A percentile compares a stretch with the other conserved stretches of the same genome.
Conservation (phyloP, 1,140 invertebrate genomes). For the Campoletis sonorensis region DNA sequence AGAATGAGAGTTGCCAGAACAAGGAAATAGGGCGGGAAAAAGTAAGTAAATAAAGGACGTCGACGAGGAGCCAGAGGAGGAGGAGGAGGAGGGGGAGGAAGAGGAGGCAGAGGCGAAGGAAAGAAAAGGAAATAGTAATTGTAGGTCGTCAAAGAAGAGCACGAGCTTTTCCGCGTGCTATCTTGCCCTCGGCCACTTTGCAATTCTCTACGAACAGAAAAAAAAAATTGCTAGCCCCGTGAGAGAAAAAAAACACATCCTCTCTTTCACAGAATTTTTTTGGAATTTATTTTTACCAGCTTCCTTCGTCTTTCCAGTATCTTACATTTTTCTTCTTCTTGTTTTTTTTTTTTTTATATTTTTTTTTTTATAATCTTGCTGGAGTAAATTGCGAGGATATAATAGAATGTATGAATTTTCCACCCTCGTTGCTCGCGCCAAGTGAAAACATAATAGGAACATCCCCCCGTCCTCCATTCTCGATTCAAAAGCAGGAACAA, state of each 20-base stretch:
- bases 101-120: not conserved
- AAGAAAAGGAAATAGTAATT: conserved; percentile 30
- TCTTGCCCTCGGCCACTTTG: conserved; percentile 35
- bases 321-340: not conserved
- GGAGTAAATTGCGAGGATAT: conserved; percentile 28
- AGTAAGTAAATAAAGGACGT: conserved; percentile 20
- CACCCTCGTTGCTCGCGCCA: conserved; percentile 1
- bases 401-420: conserved; percentile 18
- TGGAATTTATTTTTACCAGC: not conserved
- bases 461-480: not conserved
- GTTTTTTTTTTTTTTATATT: conserved; percentile 12
- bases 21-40: conserved; percentile 7
- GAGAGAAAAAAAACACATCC: conserved; percentile 28
- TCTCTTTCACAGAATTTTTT: conserved; percentile 37
- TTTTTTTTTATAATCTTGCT: conserved; percentile 1
- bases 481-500: not conserved
- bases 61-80: not conserved
- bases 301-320: conserved; percentile 18
- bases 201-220: not conserved
- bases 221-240: not conserved
- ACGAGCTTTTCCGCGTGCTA: not conserved
- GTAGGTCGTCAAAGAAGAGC: conserved; percentile 25
- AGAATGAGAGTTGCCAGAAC: not conserved
- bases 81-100: not conserved
- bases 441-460: conserved; percentile 20